Percentiles rank a stretch among this genome's conserved stretches.
phyloP scores from a whole-genome alignment of 2,113 vertebrate genomes.

The Anhinga rufa region DNA sequence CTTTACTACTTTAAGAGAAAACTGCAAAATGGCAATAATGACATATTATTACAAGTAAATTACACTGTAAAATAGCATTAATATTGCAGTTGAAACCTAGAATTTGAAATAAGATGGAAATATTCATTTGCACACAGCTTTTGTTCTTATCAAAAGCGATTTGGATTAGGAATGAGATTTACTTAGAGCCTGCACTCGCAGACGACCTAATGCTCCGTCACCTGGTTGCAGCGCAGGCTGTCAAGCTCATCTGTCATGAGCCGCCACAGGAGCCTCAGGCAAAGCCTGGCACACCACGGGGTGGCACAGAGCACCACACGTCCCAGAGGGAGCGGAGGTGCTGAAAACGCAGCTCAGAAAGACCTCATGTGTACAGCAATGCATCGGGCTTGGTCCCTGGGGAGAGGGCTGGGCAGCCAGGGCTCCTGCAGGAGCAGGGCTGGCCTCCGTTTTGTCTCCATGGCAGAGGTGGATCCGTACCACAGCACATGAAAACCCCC shows the following conservation, averaged over 20 bases:
- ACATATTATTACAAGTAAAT: slow-evolving; percentile 82
- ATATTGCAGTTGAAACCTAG: slow-evolving; percentile 79
- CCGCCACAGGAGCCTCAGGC: not conserved
- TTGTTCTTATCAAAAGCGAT: slow-evolving; percentile 74
- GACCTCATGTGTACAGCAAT: fast-evolving
- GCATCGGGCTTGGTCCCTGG: fast-evolving
- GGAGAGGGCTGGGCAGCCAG: not conserved
- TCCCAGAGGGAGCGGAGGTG: fast-evolving
- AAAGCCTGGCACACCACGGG: fast-evolving
- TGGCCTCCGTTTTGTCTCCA: fast-evolving
- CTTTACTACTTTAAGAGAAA: slow-evolving; percentile 79
- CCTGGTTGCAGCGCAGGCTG: not conserved
- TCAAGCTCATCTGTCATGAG: not conserved
- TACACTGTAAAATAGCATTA: slow-evolving; percentile 77
- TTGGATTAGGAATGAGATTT: slow-evolving; percentile 58
- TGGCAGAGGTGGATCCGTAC: not conserved
- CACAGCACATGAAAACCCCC: fast-evolving
- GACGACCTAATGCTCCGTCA: not conserved
- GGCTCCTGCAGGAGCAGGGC: fast-evolving
- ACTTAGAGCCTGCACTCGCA: not conserved
- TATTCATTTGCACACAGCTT: slow-evolving; percentile 75
- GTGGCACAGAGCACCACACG: fast-evolving
- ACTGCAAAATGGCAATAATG: slow-evolving; percentile 81
- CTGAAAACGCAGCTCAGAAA: not conserved
- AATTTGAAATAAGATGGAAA: slow-evolving; percentile 81